These are phyloP conservation scores for Philereme transversata DNA, from an alignment of 2,888 invertebrate genomes.

Conservation along the genomic window DNA sequence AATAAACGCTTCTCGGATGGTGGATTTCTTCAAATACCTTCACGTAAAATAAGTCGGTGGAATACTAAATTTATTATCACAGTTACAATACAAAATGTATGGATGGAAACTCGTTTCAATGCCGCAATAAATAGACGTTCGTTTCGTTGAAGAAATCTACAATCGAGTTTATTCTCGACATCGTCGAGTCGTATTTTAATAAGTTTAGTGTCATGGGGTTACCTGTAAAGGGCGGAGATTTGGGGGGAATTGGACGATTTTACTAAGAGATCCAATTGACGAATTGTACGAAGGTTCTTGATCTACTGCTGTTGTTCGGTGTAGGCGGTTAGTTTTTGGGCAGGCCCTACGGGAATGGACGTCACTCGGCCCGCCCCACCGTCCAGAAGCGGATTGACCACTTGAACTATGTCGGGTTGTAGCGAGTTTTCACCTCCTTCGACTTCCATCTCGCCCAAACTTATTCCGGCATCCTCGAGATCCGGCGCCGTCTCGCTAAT, in stretches of 20 bases:
- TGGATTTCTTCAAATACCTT: constrained; percentile 76
- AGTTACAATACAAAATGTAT: constrained; percentile 79
- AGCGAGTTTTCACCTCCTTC: constrained; percentile 78
- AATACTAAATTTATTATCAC: constrained; percentile 82
- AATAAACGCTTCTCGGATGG: constrained; percentile 57
- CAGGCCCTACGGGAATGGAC: constrained; percentile 75
- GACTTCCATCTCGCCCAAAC: constrained; percentile 69
- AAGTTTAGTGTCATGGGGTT: constrained; percentile 51
- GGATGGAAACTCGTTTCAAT: constrained; percentile 70
- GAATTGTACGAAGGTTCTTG: constrained; percentile 3
- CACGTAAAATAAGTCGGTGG: constrained; percentile 78
- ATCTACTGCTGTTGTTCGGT: constrained; percentile 59
- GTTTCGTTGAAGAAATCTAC: constrained; percentile 79
- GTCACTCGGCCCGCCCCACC: constrained; percentile 77
- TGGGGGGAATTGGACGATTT: constrained; percentile 25
- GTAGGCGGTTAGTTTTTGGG: constrained; percentile 69
- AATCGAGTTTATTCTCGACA: constrained; percentile 60
- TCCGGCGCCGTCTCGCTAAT: constrained; percentile 84
- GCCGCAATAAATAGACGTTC: constrained; percentile 52
- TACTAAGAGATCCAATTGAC: constrained; percentile 36
- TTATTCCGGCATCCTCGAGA: constrained; percentile 61
- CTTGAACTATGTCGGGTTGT: constrained; percentile 83
- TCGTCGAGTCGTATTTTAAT: constrained; percentile 39
- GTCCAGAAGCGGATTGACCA: constrained; percentile 77
- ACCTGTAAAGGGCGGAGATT: constrained; percentile 46